Base-by-base conservation (phyloP, 2,888 invertebrate species). In the Ditylenchus weischeri region DNA sequence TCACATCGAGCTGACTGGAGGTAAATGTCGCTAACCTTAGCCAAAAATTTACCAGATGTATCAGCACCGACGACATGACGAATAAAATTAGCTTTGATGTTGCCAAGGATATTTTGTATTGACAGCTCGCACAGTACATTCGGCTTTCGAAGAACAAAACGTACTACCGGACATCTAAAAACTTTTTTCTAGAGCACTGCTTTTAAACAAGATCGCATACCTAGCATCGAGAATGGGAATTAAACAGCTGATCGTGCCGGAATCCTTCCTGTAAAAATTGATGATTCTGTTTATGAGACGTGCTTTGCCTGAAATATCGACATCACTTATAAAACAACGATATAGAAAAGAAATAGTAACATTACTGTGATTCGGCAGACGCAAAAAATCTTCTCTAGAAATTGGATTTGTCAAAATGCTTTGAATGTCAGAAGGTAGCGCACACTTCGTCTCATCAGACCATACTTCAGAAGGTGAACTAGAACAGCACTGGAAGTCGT, bases 51-150 rank as follows among this genome's bases (percentile, higher is more conserved):
- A 72, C 70, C 65, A 21, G 70, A 64, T 23, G 35, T 58, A 29
- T 70, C 58, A 21, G 63, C 58, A 8, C 59, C 51, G 15, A 67
- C 62, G 36, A 65, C 50, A 21, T 61, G 43, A 43, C 51, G 47
- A 13, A 73, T 48, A 29, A 74, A 70, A 35, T 66, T 64, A 10
- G 73, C 71, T 49, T 73, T 73, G 4, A 43, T 49, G 10, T 64
- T 69, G 36, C 73, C 68, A 18, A 73, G 58, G 19, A 60, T 54
- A 64, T 73, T 73, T 21, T 71, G 64, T 15, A 74, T 60, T n/a
- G 75, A 72, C 36, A 73, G 62, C 49, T 73, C 73, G 64, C 70
- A 73, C 15, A 50, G 57, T 18, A 73, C 18, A 47, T 35, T 35
- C 11, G 47, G n/a, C 19, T 19, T 21, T 54, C 63, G 67, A n/a